phyloP scores from a whole-genome alignment of 2,113 vertebrate species.

The Aythya baeri region DNA sequence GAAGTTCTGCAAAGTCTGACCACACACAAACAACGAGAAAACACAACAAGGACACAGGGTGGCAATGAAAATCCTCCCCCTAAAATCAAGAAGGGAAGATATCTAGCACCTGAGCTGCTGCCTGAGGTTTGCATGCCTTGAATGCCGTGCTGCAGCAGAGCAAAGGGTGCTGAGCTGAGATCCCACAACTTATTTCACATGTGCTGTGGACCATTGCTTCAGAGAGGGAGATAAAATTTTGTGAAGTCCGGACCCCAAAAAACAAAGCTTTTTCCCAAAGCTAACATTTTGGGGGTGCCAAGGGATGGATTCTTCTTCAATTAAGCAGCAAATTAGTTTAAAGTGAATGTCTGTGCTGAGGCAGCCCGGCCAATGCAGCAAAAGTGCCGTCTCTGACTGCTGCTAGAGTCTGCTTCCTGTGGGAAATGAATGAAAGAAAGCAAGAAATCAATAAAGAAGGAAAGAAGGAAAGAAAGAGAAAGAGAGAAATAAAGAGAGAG shows the following conservation, averaged over 20 bases:
- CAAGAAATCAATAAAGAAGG: constrained; percentile 70
- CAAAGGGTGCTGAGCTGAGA: constrained; percentile 6
- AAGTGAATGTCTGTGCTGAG: constrained; percentile 76
- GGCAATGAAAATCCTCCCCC: not conserved
- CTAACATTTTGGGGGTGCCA: not conserved
- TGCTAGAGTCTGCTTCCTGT: constrained; percentile 60
- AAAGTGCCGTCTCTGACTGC: constrained; percentile 66
- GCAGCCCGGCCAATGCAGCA: constrained; percentile 73
- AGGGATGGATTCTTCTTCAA: not conserved
- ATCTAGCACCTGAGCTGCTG: constrained; percentile 24
- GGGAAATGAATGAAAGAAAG: constrained; percentile 56
- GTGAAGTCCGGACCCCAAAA: not conserved
- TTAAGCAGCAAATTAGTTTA: constrained; percentile 74
- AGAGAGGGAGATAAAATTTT: not conserved
- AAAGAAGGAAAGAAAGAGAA: too few species aligned
- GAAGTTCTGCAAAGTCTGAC: not conserved
- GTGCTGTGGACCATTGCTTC: not conserved
- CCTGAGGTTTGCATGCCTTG: constrained; percentile 21
- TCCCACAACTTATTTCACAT: constrained; percentile 27
- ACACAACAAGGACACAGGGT: not conserved
- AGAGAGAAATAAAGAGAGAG: too few species aligned
- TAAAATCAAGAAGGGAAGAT: not conserved
- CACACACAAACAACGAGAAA: not conserved
- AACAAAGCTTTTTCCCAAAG: not conserved
- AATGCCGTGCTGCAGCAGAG: not conserved